A percentile compares a stretch with the other conserved stretches of the same genome.
These are phyloP conservation scores for Archaeoteleia sp. DNA, from an alignment of 2,888 invertebrate genomes.

Conservation along the genomic window DNA sequence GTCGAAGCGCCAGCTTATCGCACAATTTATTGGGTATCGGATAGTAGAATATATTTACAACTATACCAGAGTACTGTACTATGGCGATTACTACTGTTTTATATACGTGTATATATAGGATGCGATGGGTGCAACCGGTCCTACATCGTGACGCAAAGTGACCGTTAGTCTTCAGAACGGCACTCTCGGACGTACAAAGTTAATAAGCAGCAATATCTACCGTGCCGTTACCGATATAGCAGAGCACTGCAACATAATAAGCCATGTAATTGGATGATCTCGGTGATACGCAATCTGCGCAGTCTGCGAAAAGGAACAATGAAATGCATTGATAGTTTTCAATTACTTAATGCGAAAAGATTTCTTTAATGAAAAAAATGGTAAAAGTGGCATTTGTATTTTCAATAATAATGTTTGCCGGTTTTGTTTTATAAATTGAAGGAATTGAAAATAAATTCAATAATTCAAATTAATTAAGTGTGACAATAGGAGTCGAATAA, in stretches of 20 bases:
- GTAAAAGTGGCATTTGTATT: too few relatives aligned
- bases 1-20: conserved; percentile 29
- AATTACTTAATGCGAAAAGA: too few relatives aligned
- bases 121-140: conserved; percentile 66
- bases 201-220: conserved; percentile 71
- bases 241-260: conserved; percentile 52
- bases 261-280: conserved; percentile 51
- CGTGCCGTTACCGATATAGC: conserved; percentile 50
- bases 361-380: too few relatives aligned
- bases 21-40: conserved; percentile 34
- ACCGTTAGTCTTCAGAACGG: conserved; percentile 62
- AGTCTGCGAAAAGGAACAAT: conserved; percentile 27
- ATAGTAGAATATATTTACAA: conserved; percentile 37
- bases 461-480: too few relatives aligned
- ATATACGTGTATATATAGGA: conserved; percentile 29
- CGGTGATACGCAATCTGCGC: conserved; percentile 43
- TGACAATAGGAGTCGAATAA: too few relatives aligned
- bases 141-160: conserved; percentile 57
- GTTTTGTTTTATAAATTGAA: too few relatives aligned
- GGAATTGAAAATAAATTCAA: too few relatives aligned
- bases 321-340: too few relatives aligned
- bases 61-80: conserved; percentile 27
- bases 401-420: too few relatives aligned
- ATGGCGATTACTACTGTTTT: conserved; percentile 25
- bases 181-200: conserved; percentile 66